These are phyloP conservation scores for Pollenia amentaria DNA, from an alignment of 2,888 invertebrate species.

Conservation along the genomic window DNA sequence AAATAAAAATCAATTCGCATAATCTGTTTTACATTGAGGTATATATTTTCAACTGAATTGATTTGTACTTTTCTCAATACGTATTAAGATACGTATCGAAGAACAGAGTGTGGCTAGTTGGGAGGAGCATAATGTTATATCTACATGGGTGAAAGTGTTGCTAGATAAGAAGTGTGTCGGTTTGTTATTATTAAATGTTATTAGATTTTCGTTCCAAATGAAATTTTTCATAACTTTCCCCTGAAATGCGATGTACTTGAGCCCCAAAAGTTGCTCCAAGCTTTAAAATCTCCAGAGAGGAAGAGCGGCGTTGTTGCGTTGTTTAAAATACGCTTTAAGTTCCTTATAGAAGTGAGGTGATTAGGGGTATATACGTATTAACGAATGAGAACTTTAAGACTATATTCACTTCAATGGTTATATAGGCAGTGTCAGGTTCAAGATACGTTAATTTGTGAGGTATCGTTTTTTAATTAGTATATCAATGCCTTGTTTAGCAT, in stretches of 20 bases:
- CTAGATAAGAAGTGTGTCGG: not conserved
- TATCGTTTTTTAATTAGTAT: not conserved
- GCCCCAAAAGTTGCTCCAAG: too few relatives aligned
- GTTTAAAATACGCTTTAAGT: too few relatives aligned
- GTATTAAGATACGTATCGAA: not conserved
- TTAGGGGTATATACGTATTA: too few relatives aligned
- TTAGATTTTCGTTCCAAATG: not conserved
- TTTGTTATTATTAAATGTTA: not conserved
- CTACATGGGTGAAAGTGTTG: not conserved
- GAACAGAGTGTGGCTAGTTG: not conserved
- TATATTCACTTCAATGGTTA: too few relatives aligned
- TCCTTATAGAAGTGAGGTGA: too few relatives aligned
- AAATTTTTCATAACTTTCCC: not conserved
- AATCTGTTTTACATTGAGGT: conserved; percentile 1
- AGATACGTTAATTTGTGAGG: not conserved
- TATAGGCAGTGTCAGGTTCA: not conserved
- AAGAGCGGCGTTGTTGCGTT: too few relatives aligned
- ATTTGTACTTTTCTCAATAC: not conserved
- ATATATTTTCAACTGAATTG: not conserved
- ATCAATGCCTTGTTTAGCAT: not conserved
- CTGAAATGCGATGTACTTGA: not conserved
- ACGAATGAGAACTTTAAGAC: too few relatives aligned
- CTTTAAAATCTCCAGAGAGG: too few relatives aligned
- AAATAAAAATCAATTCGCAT: not conserved
- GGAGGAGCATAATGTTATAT: not conserved